A percentile compares a stretch with the other conserved stretches of the same genome.
Evolutionary conservation across 2,113 vertebrate genomes (phyloP).

Genomic region (Scopus umbretta): DNA sequence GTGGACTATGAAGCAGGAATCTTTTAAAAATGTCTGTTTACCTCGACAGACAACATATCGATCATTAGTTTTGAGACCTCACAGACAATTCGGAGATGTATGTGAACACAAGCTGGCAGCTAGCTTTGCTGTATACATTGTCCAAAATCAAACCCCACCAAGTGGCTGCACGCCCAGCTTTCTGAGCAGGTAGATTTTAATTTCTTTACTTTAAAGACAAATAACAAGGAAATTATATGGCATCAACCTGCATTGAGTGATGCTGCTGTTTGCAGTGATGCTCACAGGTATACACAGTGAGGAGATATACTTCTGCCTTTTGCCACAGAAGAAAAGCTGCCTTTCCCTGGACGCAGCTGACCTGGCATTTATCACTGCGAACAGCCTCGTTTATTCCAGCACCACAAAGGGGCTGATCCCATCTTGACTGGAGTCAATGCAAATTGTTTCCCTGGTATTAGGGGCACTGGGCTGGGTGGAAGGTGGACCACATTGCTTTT

Average conservation of each 20-base stretch:
- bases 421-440: background rate
- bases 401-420: background rate
- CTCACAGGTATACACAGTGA: background rate
- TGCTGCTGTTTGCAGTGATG: background rate
- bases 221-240: background rate
- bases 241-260: background rate
- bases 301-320: background rate
- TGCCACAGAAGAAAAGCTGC: background rate
- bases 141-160: background rate
- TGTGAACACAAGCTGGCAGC: background rate
- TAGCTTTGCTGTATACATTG: background rate
- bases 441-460: background rate
- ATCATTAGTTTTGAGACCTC: constrained; percentile 32
- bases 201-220: background rate
- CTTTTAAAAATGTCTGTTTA: constrained; percentile 39
- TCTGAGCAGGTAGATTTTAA: background rate
- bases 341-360: background rate
- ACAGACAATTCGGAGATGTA: background rate
- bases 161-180: background rate
- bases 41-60: background rate
- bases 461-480: background rate
- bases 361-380: background rate
- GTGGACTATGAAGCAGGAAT: no score
- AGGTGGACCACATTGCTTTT: background rate
- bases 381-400: background rate